These are phyloP conservation scores for Oncopeltus fasciatus DNA, from an alignment of 1,140 invertebrate species.

Conservation along the genomic window DNA sequence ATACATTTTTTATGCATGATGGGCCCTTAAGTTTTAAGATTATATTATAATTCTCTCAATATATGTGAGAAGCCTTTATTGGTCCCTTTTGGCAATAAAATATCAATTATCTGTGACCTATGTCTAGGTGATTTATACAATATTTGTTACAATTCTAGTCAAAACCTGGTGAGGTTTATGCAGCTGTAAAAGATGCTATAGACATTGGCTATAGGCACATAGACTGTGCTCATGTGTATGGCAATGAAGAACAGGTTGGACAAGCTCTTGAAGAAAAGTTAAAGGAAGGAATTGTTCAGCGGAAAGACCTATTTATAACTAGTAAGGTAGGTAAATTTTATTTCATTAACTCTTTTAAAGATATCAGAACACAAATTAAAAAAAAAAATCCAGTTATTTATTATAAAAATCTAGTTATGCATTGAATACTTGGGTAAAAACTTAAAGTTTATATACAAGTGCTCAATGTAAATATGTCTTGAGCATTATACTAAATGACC, in stretches of 20 bases:
- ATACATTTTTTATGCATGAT: too few species aligned
- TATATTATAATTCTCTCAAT: too few species aligned
- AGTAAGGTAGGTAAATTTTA: conserved; percentile 46
- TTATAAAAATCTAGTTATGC: too few species aligned
- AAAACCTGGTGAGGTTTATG: conserved; percentile 36
- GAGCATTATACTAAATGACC: too few species aligned
- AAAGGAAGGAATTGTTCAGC: conserved; percentile 48
- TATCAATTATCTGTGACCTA: conserved; percentile 38
- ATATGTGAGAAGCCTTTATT: too few species aligned
- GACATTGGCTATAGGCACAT: conserved; percentile 66
- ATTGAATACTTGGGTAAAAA: too few species aligned
- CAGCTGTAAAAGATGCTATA: conserved; percentile 50
- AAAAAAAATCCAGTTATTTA: not conserved
- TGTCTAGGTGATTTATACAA: conserved; percentile 4
- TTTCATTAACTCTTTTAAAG: too few species aligned
- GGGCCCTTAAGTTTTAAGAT: too few species aligned
- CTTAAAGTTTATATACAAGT: too few species aligned
- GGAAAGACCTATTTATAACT: conserved; percentile 55
- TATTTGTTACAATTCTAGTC: conserved; percentile 29
- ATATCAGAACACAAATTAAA: too few species aligned
- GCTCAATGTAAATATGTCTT: too few species aligned
- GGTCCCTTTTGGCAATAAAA: conserved; percentile 37
- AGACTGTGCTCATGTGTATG: conserved; percentile 66
- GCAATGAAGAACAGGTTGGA: conserved; percentile 75
- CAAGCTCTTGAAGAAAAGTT: conserved; percentile 55